These are phyloP conservation scores for Gonioctena quinquepunctata DNA, from an alignment of 1,140 invertebrate genomes.

Conservation along the genomic window DNA sequence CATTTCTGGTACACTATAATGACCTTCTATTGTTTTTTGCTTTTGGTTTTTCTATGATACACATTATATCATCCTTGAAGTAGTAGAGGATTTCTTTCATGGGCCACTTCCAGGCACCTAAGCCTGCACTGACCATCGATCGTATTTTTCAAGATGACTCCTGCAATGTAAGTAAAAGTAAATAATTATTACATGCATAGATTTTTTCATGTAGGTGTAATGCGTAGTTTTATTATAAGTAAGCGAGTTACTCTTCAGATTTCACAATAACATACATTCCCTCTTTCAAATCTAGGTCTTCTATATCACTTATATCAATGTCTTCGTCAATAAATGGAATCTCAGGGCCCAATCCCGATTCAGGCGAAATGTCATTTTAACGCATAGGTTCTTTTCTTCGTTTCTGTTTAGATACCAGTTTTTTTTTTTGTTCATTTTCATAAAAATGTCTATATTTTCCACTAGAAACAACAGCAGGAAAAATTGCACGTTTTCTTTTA, in stretches of 20 bases:
- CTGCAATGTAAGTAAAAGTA: conserved; percentile 15
- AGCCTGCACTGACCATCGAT: conserved; percentile 19
- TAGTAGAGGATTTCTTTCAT: conserved; percentile 22
- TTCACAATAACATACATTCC: conserved; percentile 18
- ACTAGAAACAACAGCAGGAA: conserved; percentile 22
- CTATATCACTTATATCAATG: conserved; percentile 12
- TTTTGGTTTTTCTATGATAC: conserved; percentile 16
- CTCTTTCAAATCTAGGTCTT: conserved; percentile 8
- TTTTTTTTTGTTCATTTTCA: conserved; percentile 5
- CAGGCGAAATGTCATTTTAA: too few species aligned
- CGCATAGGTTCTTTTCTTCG: conserved; percentile 11
- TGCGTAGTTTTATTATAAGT: too few species aligned
- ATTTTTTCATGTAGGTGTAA: too few species aligned
- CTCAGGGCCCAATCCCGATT: too few species aligned
- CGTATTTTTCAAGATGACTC: conserved; percentile 21
- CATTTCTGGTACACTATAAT: conserved; percentile 14
- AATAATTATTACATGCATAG: too few species aligned
- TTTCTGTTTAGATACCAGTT: background rate
- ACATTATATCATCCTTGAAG: conserved; percentile 21
- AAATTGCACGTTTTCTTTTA: conserved; percentile 7
- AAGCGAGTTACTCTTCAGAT: too few species aligned
- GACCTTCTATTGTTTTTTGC: conserved; percentile 5
- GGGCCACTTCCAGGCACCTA: conserved; percentile 23
- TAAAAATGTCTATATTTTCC: conserved; percentile 22
- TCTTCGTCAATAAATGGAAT: conserved; percentile 12